Evolutionary conservation across 2,888 invertebrate genomes (phyloP), one percentile per base, ranked within the genome.

Genomic region (Fragum whitleyi): DNA sequence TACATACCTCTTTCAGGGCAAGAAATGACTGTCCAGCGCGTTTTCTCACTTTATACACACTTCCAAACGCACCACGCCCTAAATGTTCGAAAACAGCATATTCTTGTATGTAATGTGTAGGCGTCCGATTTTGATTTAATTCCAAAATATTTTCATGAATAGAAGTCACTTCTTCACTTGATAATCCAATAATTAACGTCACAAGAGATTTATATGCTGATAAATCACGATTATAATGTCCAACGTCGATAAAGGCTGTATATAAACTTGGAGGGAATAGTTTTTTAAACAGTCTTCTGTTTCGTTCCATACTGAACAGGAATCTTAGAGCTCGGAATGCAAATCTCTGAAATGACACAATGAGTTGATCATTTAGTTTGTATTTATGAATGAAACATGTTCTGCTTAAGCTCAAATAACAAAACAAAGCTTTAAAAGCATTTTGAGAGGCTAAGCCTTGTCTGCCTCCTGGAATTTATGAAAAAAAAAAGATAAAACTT

Each of bases 1-100:
- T 59, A 57, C 57, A 71, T 73, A 94, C 94, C 92, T 94, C 95
- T 91, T 95, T 95, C 74, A 95, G 89, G 28, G 95, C 95, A 47
- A 92, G 88, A 78, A 93, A 93, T 5, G 92, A 90, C 85, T 93
- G 92, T 53, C 91, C 90, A 11, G 91, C 89, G 42, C 90, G 90
- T 79, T 94, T 93, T 71, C 92, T 90, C 11, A 94, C 94, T 87
- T 94, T 94, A 86, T 94, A 94, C n/a, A 95, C 95, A 65, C 94
- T 93, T 19, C 95, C 95, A 83, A 94, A 95, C 0, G 94, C 94
- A 16, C 95, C 95, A 9, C 93, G 91, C 0, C 94, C 95, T 21
- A 95, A 87, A 47, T 94, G 91, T 84, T 95, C 94, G 79, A 94
- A 90, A 19, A 95, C 92, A 36, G 93, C 93, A 86, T 94, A 95